A percentile compares a stretch with the other conserved stretches of the same genome.
Evolutionary conservation across 2,113 vertebrate genomes (phyloP).

Genomic region (Nothocercus julius): DNA sequence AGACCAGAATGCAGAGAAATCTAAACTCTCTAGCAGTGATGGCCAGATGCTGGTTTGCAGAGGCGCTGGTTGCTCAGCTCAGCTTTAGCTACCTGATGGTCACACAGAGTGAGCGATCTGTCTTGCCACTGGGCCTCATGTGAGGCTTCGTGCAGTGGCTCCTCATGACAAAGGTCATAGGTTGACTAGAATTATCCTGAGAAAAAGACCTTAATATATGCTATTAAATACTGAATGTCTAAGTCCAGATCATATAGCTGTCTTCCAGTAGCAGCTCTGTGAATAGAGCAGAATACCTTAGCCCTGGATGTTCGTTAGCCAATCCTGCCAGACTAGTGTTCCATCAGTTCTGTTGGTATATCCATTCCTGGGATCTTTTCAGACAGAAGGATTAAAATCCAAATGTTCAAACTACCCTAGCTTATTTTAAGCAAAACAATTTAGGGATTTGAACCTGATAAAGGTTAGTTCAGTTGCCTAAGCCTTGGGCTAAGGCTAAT

Average conservation of each 20-base stretch:
- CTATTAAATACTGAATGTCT: not conserved
- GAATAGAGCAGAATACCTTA: not conserved
- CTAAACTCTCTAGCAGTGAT: not conserved
- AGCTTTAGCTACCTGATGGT: not conserved
- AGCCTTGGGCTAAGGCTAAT: too few relatives aligned
- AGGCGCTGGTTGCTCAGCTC: not conserved
- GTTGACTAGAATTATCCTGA: not conserved
- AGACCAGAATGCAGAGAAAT: not conserved
- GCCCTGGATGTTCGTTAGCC: accelerated
- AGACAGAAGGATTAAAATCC: not conserved
- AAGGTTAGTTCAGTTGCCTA: too few relatives aligned
- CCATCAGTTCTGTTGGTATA: not conserved
- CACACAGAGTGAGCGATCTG: not conserved
- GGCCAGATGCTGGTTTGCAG: not conserved
- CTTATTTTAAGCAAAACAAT: not conserved
- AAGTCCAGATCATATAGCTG: not conserved
- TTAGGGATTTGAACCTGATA: not conserved
- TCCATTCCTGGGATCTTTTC: not conserved
- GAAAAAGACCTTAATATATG: not conserved
- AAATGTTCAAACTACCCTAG: not conserved
- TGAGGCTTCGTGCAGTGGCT: not conserved
- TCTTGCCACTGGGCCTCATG: not conserved
- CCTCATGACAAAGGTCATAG: not conserved
- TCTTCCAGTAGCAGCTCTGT: not conserved
- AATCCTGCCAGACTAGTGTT: not conserved